These are phyloP conservation scores for Aporophyla lueneburgensis DNA, from an alignment of 2,888 invertebrate genomes.

Conservation along the genomic window DNA sequence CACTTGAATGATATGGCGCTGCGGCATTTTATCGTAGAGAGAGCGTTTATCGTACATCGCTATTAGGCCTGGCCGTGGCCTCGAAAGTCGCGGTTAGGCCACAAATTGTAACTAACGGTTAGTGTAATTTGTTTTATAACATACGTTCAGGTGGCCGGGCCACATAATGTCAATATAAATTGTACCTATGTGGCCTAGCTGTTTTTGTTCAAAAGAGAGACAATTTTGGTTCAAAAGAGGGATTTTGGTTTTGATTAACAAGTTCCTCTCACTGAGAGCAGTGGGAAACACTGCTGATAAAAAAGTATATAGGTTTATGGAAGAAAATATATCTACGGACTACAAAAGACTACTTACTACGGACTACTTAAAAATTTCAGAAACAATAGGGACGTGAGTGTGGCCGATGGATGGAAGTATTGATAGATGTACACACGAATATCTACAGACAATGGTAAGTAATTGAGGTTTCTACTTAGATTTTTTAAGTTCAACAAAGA, in stretches of 20 bases:
- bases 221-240: not conserved
- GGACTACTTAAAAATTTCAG: not conserved
- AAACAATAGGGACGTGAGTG: not conserved
- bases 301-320: not conserved
- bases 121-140: slow-evolving; percentile 25
- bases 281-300: too few relatives aligned
- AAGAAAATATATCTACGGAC: not conserved
- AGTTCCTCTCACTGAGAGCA: too few relatives aligned
- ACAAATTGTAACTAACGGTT: slow-evolving; percentile 44
- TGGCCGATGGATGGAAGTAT: not conserved
- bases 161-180: not conserved
- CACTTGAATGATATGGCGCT: slow-evolving; percentile 53
- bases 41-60: slow-evolving; percentile 61
- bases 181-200: not conserved
- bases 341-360: too few relatives aligned
- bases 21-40: slow-evolving; percentile 42
- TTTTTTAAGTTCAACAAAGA: not conserved
- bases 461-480: not conserved
- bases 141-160: slow-evolving; percentile 6
- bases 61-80: slow-evolving; percentile 55
- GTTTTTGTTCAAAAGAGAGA: not conserved
- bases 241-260: not conserved
- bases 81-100: slow-evolving; percentile 39
- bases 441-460: not conserved
- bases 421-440: not conserved